Conservation (phyloP, 2,888 invertebrate species). For the Tenthredo scrophulariae region DNA sequence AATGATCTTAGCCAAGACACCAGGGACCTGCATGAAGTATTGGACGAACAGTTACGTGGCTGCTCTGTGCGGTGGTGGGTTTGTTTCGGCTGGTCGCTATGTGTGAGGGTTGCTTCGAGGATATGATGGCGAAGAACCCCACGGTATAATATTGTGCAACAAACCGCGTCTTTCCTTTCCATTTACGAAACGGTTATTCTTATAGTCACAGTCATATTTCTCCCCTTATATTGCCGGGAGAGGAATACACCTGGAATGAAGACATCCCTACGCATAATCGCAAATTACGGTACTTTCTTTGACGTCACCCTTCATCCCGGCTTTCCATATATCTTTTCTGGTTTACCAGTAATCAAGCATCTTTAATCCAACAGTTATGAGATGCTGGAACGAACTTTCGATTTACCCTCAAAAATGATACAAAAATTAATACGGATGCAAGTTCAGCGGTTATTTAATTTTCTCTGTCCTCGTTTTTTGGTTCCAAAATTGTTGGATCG, state of each 20-base stretch:
- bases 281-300: background rate
- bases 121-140: background rate
- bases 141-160: slow-evolving; percentile 43
- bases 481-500: slow-evolving; percentile 18
- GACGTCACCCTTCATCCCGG: background rate
- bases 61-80: background rate
- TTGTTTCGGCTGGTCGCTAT: background rate
- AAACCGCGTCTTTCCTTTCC: slow-evolving; percentile 28
- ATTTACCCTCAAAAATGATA: background rate
- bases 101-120: background rate
- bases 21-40: slow-evolving; percentile 43
- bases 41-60: slow-evolving; percentile 27
- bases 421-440: background rate
- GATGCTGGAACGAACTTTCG: background rate
- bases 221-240: background rate
- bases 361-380: background rate
- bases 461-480: background rate
- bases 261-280: slow-evolving; percentile 8
- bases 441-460: background rate
- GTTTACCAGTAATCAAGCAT: background rate
- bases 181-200: slow-evolving; percentile 46
- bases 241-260: slow-evolving; percentile 27
- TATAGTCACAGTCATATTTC: slow-evolving; percentile 37
- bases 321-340: background rate
- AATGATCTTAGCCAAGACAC: slow-evolving; percentile 28